Percentiles rank a stretch among this genome's conserved stretches.
Conservation (phyloP, 2,888 invertebrate genomes). For the Drosophila eohydei region DNA sequence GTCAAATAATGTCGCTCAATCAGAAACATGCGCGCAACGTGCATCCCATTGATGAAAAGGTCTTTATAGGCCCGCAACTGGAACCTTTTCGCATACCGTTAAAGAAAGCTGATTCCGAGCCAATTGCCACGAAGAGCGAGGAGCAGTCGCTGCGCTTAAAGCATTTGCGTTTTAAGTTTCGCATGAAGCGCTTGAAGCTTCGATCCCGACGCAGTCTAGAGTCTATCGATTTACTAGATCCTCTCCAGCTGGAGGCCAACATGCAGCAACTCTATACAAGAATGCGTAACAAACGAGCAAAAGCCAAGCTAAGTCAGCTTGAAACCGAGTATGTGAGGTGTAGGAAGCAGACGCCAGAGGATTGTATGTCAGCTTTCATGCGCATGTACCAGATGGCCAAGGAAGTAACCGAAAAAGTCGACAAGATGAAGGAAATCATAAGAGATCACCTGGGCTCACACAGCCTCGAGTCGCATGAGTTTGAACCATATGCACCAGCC, state of each 20-base stretch:
- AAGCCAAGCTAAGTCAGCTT: slow-evolving; percentile 69
- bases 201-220: slow-evolving; percentile 45
- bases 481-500: slow-evolving; percentile 24
- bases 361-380: slow-evolving; percentile 80
- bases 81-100: slow-evolving; percentile 44
- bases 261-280: slow-evolving; percentile 72
- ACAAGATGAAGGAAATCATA: slow-evolving; percentile 81
- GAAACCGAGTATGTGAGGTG: slow-evolving; percentile 80
- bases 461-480: slow-evolving; percentile 48
- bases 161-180: slow-evolving; percentile 58
- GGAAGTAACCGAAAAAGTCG: slow-evolving; percentile 81
- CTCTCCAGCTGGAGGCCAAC: slow-evolving; percentile 65
- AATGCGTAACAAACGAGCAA: slow-evolving; percentile 77
- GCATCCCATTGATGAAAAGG: slow-evolving; percentile 46
- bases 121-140: slow-evolving; percentile 29
- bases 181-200: slow-evolving; percentile 25
- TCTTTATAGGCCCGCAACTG: slow-evolving; percentile 43
- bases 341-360: slow-evolving; percentile 71
- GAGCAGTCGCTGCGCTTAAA: slow-evolving; percentile 51
- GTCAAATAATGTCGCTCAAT: slow-evolving; percentile 64
- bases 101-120: slow-evolving; percentile 16
- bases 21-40: slow-evolving; percentile 42
- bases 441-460: slow-evolving; percentile 63
- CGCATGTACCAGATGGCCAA: slow-evolving; percentile 82
- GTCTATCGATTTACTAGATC: slow-evolving; percentile 65